phyloP scores from a whole-genome alignment of 2,113 vertebrate species.

The Megaleporinus macrocephalus region DNA sequence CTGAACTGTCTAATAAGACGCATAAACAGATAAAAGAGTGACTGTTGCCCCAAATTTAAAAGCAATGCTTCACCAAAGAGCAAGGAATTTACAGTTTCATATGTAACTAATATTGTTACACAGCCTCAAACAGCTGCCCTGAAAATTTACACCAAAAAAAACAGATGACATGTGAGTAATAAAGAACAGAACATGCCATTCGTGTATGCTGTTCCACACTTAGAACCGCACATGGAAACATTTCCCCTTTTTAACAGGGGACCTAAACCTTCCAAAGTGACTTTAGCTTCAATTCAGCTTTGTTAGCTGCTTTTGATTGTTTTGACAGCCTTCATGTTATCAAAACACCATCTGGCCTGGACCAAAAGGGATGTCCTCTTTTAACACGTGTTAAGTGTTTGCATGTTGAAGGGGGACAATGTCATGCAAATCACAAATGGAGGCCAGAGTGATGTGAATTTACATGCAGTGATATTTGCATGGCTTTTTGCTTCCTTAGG shows the following conservation, averaged over 20 bases:
- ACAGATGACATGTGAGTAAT: slow-evolving; percentile 24
- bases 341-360: slow-evolving; percentile 37
- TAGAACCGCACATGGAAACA: slow-evolving; percentile 8
- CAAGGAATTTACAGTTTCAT: slow-evolving; percentile 22
- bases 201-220: background rate
- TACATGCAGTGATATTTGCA: slow-evolving; percentile 48
- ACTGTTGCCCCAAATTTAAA: slow-evolving; percentile 4
- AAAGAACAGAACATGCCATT: slow-evolving; percentile 10
- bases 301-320: slow-evolving; percentile 36
- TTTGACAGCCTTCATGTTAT: slow-evolving; percentile 45
- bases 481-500: slow-evolving; percentile 27
- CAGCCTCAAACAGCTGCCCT: slow-evolving; percentile 21
- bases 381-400: slow-evolving; percentile 18
- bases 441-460: slow-evolving; percentile 29
- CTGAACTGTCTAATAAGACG: background rate
- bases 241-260: slow-evolving; percentile 37
- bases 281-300: slow-evolving; percentile 27
- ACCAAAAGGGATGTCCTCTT: slow-evolving; percentile 38
- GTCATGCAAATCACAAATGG: slow-evolving; percentile 48
- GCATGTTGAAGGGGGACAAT: slow-evolving; percentile 18
- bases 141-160: slow-evolving; percentile 14
- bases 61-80: background rate
- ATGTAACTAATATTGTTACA: slow-evolving; percentile 5
- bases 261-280: slow-evolving; percentile 19
- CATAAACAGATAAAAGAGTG: background rate